A percentile compares a stretch with the other conserved stretches of the same genome.
phyloP scores from a whole-genome alignment of 2,113 vertebrate species.

The Plestiodon gilberti region DNA sequence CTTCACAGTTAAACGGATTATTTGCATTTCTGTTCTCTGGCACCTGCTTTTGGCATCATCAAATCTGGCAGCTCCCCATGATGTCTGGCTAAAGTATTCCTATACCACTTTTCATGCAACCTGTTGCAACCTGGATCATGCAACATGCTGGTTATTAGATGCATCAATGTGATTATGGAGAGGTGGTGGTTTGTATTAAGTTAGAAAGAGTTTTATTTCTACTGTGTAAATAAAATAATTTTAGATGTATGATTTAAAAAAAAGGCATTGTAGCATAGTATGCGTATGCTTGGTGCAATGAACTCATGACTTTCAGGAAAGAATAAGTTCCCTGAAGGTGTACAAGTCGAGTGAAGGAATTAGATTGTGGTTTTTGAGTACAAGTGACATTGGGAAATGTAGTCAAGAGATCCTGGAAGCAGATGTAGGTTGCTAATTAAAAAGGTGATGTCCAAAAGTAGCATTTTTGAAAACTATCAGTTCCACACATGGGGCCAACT shows the following conservation, averaged over 20 bases:
- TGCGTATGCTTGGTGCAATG: accelerated
- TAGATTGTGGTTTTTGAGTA: neutral
- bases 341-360: neutral
- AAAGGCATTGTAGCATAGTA: neutral
- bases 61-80: conserved; percentile 23
- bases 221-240: neutral
- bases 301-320: neutral
- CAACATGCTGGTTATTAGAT: conserved; percentile 43
- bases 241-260: neutral
- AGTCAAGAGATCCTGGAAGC: neutral
- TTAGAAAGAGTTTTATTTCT: neutral
- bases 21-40: conserved; percentile 61
- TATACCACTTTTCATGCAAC: conserved; percentile 27
- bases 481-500: neutral
- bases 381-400: neutral
- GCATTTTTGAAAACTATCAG: neutral
- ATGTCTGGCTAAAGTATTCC: conserved; percentile 61
- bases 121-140: conserved; percentile 37
- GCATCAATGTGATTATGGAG: conserved; percentile 32
- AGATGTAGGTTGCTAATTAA: neutral
- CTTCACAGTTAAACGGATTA: conserved; percentile 54
- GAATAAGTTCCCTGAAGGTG: neutral
- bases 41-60: conserved; percentile 55
- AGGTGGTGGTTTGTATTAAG: conserved; percentile 30
- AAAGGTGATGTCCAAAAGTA: neutral